Conservation (phyloP, 2,113 vertebrate genomes). For the Sphaerodactylus townsendi region DNA sequence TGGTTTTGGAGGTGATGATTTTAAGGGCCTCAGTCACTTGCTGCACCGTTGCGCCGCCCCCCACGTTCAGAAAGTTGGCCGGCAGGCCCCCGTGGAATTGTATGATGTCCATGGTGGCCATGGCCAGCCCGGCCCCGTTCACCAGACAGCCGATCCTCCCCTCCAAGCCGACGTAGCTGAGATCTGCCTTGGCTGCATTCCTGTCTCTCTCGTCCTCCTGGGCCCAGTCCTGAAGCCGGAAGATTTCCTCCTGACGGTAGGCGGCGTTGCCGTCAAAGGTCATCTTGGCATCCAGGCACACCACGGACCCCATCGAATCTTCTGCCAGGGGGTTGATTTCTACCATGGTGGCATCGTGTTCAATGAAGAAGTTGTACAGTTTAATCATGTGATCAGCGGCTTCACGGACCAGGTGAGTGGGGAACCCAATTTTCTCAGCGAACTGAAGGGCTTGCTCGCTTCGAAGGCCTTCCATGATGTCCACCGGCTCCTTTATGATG, state of each 20-base stretch:
- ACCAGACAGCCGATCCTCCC: constrained; percentile 97
- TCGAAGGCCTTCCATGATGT: constrained; percentile 91
- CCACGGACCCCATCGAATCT: constrained; percentile 90
- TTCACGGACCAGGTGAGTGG: constrained; percentile 83
- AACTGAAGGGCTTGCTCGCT: constrained; percentile 91
- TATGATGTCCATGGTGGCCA: constrained; percentile 99
- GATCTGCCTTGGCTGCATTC: constrained; percentile 86
- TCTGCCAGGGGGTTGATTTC: constrained; percentile 99
- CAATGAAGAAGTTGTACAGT: constrained; percentile 91
- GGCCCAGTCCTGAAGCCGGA: constrained; percentile 91
- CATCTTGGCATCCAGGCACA: constrained; percentile 99
- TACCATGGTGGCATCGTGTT: constrained; percentile 95
- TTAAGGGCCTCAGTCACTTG: constrained; percentile 98
- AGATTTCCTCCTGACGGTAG: constrained; percentile 92
- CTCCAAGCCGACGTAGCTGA: constrained; percentile 97
- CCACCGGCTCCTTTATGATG: constrained; percentile 92
- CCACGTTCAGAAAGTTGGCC: constrained; percentile 97
- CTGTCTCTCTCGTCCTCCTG: constrained; percentile 90
- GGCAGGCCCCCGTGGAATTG: constrained; percentile 96
- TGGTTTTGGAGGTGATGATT: constrained; percentile 68
- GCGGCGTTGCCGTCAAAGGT: constrained; percentile 95
- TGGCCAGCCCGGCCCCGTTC: constrained; percentile 95
- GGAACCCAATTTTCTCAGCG: constrained; percentile 95
- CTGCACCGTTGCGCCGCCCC: constrained; percentile 93
- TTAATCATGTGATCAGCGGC: constrained; percentile 94